Evolutionary conservation across 2,113 vertebrate species (phyloP), one percentile per base, ranked within the genome.

Genomic region (Anolis sagrei): DNA sequence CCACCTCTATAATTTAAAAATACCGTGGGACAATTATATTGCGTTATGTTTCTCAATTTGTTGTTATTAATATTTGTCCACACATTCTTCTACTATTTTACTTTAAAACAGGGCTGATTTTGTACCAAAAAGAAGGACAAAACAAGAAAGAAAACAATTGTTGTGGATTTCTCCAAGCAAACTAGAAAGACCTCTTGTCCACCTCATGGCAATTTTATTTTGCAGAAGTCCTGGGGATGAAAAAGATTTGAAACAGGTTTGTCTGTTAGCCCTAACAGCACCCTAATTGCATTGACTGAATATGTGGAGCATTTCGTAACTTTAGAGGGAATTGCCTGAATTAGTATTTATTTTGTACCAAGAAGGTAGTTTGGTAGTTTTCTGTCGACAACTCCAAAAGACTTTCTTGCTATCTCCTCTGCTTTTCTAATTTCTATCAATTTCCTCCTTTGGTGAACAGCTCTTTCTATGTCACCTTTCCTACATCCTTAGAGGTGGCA

Each of bases 391-490:
- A 9, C 4, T 76, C 62, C 80, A 21, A 39, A 90, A 88, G 36
- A 77, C 34, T 76, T 82, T 74, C 58, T 32, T 83, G 69, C 7
- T 4, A 32, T 19, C 1, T 4, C 1, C 73, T 87, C 62, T 36
- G 1, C 34, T 58, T 29, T 13, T 81, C 83, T 49, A 78, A 44
- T 83, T 90, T 88, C 58, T 86, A 3, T 32, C 73, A 36, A 48
- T 29, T 86, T 84, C 34, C 13, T 0, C 89, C 39, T 78, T 54
- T 39, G 68, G 73, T 77, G 76, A 7, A 32, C 49, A 10, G 27
- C 69, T 76, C 77, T 76, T 86, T 89, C 78, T 66, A 61, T 27
- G 81, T 32, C 66, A 11, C 51, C 62, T 9, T 39, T 27, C 48
- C 32, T 23, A 58, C 32, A 68, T 11, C 44, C 21, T 8, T 66